Evolutionary conservation across 1,140 invertebrate genomes (phyloP).

Genomic region (Cydia fagiglandana): DNA sequence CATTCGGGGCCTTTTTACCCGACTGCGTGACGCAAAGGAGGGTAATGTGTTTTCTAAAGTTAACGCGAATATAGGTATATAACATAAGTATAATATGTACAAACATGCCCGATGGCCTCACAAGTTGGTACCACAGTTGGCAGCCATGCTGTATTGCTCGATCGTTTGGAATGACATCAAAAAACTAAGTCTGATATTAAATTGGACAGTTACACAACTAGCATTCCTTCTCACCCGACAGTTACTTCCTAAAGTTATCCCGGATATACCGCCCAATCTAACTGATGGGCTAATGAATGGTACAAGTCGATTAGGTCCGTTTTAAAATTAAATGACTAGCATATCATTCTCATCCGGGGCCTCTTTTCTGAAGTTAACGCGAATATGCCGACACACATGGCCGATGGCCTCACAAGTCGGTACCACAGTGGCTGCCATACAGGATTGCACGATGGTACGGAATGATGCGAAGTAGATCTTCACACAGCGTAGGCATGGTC

Average conservation of each 20-base stretch:
- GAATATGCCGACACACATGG: conserved; percentile 83
- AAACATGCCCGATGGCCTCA: conserved; percentile 82
- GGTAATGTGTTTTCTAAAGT: too few relatives aligned
- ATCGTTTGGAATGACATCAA: conserved; percentile 79
- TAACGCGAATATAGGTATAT: too few relatives aligned
- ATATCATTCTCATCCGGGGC: conserved; percentile 74
- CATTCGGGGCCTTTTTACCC: conserved; percentile 68
- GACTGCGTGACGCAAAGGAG: too few relatives aligned
- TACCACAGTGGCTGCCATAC: conserved; percentile 81
- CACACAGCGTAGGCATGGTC: conserved; percentile 82
- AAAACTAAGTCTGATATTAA: too few relatives aligned
- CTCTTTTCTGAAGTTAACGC: conserved; percentile 79
- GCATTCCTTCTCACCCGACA: conserved; percentile 72
- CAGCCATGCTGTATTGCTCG: conserved; percentile 80
- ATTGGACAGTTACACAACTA: conserved; percentile 63
- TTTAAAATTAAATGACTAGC: conserved; percentile 69
- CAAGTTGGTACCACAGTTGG: conserved; percentile 81
- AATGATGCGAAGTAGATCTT: conserved; percentile 84
- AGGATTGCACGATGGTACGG: conserved; percentile 80
- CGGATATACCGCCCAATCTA: conserved; percentile 83
- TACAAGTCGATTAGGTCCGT: background rate
- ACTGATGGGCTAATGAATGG: conserved; percentile 66
- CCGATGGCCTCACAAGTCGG: conserved; percentile 83
- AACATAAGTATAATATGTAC: too few relatives aligned
- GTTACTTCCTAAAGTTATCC: conserved; percentile 78